Evolutionary conservation across 2,797 vertebrate species (phyloP).

Genomic region (Pangasius krempfi): DNA sequence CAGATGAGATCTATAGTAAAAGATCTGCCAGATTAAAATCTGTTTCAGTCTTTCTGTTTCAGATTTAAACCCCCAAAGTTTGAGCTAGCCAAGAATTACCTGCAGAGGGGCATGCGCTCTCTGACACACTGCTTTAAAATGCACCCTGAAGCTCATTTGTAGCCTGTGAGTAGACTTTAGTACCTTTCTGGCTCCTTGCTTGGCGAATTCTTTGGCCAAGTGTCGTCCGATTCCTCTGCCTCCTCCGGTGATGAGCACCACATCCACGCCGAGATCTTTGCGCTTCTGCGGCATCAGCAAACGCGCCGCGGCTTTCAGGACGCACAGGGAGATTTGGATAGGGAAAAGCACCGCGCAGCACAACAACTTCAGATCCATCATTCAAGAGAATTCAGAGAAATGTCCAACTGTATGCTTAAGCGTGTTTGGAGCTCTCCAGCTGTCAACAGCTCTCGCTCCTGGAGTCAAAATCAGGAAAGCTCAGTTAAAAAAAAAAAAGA

Average conservation of each 20-base stretch:
- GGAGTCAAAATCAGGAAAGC: not conserved
- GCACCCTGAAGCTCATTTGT: not conserved
- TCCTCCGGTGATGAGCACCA: conserved; percentile 84
- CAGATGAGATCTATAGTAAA: not conserved
- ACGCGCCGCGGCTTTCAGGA: conserved; percentile 74
- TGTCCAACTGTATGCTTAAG: conserved; percentile 8
- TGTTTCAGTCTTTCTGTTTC: conserved; percentile 10
- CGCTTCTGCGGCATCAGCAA: conserved; percentile 73
- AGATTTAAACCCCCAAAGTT: not conserved
- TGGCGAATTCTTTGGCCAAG: conserved; percentile 82
- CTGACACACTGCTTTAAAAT: not conserved
- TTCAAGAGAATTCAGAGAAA: not conserved
- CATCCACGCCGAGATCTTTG: conserved; percentile 77
- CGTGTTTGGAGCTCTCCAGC: conserved; percentile 6
- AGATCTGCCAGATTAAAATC: not conserved
- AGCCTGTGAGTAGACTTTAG: not conserved
- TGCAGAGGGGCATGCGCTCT: not conserved
- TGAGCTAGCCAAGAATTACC: not conserved
- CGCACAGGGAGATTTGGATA: conserved; percentile 73
- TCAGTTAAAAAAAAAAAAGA: not conserved
- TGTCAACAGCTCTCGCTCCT: conserved; percentile 34
- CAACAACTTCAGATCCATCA: conserved; percentile 78
- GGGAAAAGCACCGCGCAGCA: conserved; percentile 77
- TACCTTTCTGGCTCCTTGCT: conserved; percentile 83
- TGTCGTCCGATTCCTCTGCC: conserved; percentile 85